Evolutionary conservation across 2,113 vertebrate species (phyloP).

Genomic region (Cervus canadensis): DNA sequence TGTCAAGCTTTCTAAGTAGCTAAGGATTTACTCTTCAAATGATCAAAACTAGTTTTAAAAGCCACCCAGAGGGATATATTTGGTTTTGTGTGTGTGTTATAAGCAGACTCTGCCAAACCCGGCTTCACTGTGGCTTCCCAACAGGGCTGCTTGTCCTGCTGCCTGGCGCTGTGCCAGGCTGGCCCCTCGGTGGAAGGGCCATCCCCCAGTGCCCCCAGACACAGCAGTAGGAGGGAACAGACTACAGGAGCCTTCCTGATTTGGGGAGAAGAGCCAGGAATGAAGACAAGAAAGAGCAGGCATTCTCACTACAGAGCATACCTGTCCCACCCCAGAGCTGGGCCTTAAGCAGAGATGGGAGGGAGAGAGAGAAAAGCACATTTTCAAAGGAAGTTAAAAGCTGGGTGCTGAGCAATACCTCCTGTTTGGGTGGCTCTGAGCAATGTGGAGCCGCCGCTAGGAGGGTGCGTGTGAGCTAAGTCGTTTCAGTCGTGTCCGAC

Average conservation of each 20-base stretch:
- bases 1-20: constrained; percentile 26
- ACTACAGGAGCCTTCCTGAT: background rate
- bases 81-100: background rate
- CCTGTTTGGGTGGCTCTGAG: background rate
- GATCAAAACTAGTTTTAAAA: constrained; percentile 47
- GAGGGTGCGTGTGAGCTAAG: background rate
- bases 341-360: background rate
- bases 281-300: background rate
- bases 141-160: background rate
- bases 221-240: accelerated
- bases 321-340: background rate
- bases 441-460: background rate
- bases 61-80: background rate
- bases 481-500: background rate
- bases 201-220: too few relatives aligned
- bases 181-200: background rate
- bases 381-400: background rate
- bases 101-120: background rate
- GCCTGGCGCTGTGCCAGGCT: background rate
- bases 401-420: background rate
- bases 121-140: background rate
- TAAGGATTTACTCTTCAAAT: constrained; percentile 20
- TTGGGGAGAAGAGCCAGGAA: background rate
- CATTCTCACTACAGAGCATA: background rate
- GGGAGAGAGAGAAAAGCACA: background rate